phyloP scores from a whole-genome alignment of 2,888 invertebrate genomes.

The Drosophila infuscata region DNA sequence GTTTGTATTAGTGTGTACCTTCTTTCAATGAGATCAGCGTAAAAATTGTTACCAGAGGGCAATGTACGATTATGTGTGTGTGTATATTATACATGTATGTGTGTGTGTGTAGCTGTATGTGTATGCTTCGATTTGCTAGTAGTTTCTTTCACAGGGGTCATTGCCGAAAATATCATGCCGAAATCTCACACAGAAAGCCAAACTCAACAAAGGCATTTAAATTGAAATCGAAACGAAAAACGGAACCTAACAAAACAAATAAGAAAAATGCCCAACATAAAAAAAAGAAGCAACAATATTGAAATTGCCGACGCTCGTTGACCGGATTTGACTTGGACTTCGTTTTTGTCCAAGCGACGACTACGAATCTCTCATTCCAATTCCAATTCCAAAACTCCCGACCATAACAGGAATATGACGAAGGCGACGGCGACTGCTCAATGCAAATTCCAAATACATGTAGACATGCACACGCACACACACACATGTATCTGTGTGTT shows the following conservation, averaged over 20 bases:
- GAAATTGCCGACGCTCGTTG: conserved; percentile 40
- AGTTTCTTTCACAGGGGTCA: conserved; percentile 43
- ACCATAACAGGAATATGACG: conserved; percentile 58
- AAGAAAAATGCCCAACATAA: conserved; percentile 30
- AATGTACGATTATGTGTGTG: conserved; percentile 69
- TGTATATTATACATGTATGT: not conserved
- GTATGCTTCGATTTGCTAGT: conserved; percentile 18
- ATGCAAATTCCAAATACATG: conserved; percentile 77
- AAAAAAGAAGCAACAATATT: conserved; percentile 2
- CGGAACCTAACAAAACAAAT: conserved; percentile 31
- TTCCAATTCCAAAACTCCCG: conserved; percentile 26
- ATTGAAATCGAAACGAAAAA: conserved; percentile 35
- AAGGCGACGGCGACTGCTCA: conserved; percentile 49
- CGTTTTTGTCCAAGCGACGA: conserved; percentile 34
- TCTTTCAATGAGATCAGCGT: conserved; percentile 79
- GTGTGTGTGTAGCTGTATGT: conserved; percentile 7
- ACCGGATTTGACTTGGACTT: conserved; percentile 32
- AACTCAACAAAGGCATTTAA: conserved; percentile 29
- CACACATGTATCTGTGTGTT: conserved; percentile 42
- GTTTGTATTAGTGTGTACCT: conserved; percentile 43
- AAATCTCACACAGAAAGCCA: conserved; percentile 46
- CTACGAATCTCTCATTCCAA: conserved; percentile 13
- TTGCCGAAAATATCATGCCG: conserved; percentile 35
- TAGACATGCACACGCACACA: conserved; percentile 2
- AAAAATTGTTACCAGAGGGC: conserved; percentile 63